A percentile compares a stretch with the other conserved stretches of the same genome.
Conservation (phyloP, 2,888 invertebrate species). For the Tetropium fuscum region DNA sequence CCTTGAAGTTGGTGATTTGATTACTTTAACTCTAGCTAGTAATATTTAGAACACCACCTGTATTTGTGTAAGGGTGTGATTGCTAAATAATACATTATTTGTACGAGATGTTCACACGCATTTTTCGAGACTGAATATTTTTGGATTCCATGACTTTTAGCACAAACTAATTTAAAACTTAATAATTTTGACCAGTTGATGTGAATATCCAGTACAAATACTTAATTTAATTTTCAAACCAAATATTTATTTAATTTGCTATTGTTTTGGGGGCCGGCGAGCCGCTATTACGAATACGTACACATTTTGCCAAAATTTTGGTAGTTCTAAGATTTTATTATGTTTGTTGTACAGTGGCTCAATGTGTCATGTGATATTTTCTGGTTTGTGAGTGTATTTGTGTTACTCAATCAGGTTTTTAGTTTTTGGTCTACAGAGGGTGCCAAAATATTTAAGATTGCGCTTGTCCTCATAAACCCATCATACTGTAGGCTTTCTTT, state of each 20-base stretch:
- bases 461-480: constrained; percentile 20
- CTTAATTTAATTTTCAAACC: constrained; percentile 45
- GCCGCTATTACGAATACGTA: constrained; percentile 58
- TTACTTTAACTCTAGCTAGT: constrained; percentile 1
- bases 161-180: constrained; percentile 24
- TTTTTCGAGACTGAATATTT: constrained; percentile 49
- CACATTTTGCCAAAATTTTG: constrained; percentile 60
- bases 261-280: constrained; percentile 47
- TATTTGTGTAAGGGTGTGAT: constrained; percentile 30
- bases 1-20: constrained; percentile 13
- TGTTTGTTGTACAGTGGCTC: constrained; percentile 62
- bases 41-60: constrained; percentile 3
- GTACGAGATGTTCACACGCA: constrained; percentile 52
- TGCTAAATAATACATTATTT: constrained; percentile 40
- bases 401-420: constrained; percentile 37
- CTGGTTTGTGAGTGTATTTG: constrained; percentile 63
- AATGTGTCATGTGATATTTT: constrained; percentile 68
- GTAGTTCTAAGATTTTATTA: constrained; percentile 41
- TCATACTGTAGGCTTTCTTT: constrained; percentile 55
- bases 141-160: constrained; percentile 26
- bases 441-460: constrained; percentile 53
- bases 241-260: constrained; percentile 55
- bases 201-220: constrained; percentile 37
- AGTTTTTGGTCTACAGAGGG: constrained; percentile 55
- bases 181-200: constrained; percentile 9